These are phyloP conservation scores for Papilio gigon DNA, from an alignment of 2,888 invertebrate genomes.

Conservation along the genomic window DNA sequence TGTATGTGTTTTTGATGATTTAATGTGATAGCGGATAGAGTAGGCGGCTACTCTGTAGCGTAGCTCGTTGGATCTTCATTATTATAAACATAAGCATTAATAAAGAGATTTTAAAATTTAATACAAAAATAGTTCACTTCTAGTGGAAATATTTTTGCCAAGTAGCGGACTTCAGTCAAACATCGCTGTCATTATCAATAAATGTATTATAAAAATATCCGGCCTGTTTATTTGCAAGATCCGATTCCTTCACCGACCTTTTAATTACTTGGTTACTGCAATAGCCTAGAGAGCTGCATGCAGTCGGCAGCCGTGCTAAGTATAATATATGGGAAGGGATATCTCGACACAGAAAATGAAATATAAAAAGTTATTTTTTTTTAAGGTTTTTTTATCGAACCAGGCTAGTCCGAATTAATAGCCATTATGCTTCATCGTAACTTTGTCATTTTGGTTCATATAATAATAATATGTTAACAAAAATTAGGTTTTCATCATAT, in stretches of 20 bases:
- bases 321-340: too few relatives aligned
- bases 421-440: too few relatives aligned
- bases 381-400: too few relatives aligned
- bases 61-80: constrained; percentile 73
- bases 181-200: constrained; percentile 82
- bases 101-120: constrained; percentile 81
- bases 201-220: constrained; percentile 77
- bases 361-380: too few relatives aligned
- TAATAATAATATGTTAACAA: too few relatives aligned
- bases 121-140: constrained; percentile 77
- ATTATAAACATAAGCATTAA: constrained; percentile 71
- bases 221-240: constrained; percentile 48
- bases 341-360: too few relatives aligned
- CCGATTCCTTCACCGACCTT: constrained; percentile 47
- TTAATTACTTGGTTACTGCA: constrained; percentile 25
- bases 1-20: constrained; percentile 70
- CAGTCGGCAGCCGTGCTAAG: too few relatives aligned
- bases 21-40: constrained; percentile 67
- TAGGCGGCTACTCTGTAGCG: constrained; percentile 77
- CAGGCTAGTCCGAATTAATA: too few relatives aligned
- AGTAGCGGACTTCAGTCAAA: constrained; percentile 81
- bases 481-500: too few relatives aligned
- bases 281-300: too few relatives aligned
- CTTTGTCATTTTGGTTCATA: too few relatives aligned
- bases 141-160: constrained; percentile 82